A percentile compares a stretch with the other conserved stretches of the same genome.
Conservation (phyloP, 2,797 vertebrate species). For the Esox lucius region DNA sequence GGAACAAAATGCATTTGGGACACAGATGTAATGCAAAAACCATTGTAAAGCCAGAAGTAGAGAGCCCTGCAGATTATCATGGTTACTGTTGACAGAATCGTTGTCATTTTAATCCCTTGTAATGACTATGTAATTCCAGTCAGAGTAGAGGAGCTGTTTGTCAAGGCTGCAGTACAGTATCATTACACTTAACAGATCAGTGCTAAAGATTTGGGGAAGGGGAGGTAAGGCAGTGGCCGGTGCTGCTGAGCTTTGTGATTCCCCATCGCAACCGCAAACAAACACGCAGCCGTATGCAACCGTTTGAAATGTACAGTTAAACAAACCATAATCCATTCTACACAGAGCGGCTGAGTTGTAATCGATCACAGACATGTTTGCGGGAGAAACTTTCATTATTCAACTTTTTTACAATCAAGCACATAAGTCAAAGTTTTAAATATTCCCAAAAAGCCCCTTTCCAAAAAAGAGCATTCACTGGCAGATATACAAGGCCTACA, state of each 20-base stretch:
- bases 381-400: background rate
- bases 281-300: background rate
- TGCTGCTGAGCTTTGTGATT: constrained; percentile 22
- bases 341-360: background rate
- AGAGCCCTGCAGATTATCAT: constrained; percentile 32
- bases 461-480: background rate
- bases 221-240: constrained; percentile 2
- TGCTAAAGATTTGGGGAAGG: constrained; percentile 9
- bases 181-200: constrained; percentile 39
- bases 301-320: background rate
- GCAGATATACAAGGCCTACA: background rate
- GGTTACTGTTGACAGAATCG: constrained; percentile 22
- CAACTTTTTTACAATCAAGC: background rate
- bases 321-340: background rate
- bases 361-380: background rate
- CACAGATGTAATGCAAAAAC: constrained; percentile 4
- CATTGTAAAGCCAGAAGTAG: constrained; percentile 1
- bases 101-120: constrained; percentile 37
- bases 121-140: constrained; percentile 32
- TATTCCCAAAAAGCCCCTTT: background rate
- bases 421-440: background rate
- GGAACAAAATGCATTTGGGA: no score
- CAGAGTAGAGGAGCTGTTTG: constrained; percentile 17
- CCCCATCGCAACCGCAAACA: constrained; percentile 18
- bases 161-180: constrained; percentile 4